phyloP scores from a whole-genome alignment of 1,140 invertebrate genomes.

The Drosophila hydei region DNA sequence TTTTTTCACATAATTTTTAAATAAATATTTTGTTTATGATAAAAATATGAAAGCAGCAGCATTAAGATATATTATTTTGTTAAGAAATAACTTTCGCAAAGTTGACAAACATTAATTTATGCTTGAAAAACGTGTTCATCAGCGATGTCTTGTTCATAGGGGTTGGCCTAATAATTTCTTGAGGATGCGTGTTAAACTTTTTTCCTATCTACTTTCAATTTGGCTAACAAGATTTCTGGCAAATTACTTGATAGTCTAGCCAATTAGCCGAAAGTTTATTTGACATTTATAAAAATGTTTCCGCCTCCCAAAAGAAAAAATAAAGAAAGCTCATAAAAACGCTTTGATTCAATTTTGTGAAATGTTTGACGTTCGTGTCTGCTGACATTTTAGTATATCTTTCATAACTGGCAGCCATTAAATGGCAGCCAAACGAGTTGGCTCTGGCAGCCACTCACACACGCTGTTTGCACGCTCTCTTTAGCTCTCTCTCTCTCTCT shows the following conservation, averaged over 20 bases:
- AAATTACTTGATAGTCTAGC: conserved; percentile 12
- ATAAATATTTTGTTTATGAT: no score
- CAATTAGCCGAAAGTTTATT: conserved; percentile 25
- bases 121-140: background rate
- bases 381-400: conserved; percentile 23
- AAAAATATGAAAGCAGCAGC: background rate
- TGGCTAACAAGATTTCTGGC: conserved; percentile 18
- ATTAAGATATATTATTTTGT: background rate
- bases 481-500: background rate
- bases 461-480: background rate
- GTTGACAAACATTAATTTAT: background rate
- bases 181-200: background rate
- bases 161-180: background rate
- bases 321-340: conserved; percentile 27
- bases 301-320: no score
- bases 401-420: conserved; percentile 57
- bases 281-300: background rate
- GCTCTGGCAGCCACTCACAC: conserved; percentile 3
- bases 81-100: background rate
- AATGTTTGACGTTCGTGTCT: conserved; percentile 29
- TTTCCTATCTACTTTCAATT: conserved; percentile 1
- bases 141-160: background rate
- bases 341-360: conserved; percentile 48
- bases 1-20: background rate
- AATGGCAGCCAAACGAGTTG: conserved; percentile 47